phyloP scores from a whole-genome alignment of 2,113 vertebrate genomes.

The Edolisoma coerulescens region DNA sequence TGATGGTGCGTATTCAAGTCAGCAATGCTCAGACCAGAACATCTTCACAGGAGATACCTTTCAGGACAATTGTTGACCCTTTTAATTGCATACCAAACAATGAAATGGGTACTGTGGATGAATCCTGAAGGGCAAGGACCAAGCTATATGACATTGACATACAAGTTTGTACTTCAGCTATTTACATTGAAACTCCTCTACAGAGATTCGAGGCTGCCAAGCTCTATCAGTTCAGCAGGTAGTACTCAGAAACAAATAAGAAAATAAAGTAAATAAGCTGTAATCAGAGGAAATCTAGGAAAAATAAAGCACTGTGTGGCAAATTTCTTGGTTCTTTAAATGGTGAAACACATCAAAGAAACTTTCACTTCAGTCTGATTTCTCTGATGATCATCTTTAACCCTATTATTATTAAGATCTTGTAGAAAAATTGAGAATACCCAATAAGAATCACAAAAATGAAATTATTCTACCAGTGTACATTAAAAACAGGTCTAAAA shows the following conservation, averaged over 20 bases:
- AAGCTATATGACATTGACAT: neutral
- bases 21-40: neutral
- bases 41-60: neutral
- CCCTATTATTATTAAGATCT: neutral
- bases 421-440: neutral
- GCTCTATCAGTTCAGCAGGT: neutral
- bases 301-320: neutral
- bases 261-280: neutral
- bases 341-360: neutral
- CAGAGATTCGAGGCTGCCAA: neutral
- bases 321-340: neutral
- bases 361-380: neutral
- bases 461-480: neutral
- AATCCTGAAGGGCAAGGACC: neutral
- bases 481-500: neutral
- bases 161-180: neutral
- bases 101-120: neutral
- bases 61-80: neutral
- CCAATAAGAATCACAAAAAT: neutral
- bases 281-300: neutral
- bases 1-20: neutral
- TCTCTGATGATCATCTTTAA: neutral
- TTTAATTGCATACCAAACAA: neutral
- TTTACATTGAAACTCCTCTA: neutral
- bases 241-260: neutral